Conservation (phyloP, 2,113 vertebrate genomes). For the Himantopus leucocephalus region DNA sequence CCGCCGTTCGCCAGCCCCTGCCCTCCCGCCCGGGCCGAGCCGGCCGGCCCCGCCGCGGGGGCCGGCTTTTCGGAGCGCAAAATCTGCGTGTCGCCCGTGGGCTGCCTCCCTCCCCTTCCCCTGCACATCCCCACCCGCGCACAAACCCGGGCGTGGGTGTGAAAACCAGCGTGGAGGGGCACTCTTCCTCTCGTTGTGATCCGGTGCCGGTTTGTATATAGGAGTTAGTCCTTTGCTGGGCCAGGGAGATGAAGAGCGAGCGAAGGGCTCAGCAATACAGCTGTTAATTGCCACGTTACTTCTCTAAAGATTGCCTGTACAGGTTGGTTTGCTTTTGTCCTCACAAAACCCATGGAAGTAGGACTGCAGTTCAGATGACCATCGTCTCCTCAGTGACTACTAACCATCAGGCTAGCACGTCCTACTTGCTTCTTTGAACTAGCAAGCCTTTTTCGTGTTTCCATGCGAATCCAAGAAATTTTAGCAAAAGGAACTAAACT, state of each 20-base stretch:
- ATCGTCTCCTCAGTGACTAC: accelerated
- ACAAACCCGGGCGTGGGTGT: accelerated
- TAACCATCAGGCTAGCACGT: accelerated
- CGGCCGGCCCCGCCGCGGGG: neutral
- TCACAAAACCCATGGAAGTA: neutral
- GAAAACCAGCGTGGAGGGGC: accelerated
- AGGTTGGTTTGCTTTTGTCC: neutral
- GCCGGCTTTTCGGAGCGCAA: neutral
- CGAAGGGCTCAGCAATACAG: neutral
- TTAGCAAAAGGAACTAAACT: neutral
- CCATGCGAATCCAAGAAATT: neutral
- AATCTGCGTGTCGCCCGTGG: accelerated
- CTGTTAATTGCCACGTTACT: accelerated
- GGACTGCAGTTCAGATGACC: neutral
- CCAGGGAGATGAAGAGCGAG: too few relatives aligned
- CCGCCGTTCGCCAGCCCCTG: neutral
- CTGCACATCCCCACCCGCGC: neutral
- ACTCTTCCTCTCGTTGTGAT: accelerated
- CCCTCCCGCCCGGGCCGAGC: neutral
- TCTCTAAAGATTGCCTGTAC: accelerated
- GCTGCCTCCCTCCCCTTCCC: too few relatives aligned
- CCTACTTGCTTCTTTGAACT: neutral
- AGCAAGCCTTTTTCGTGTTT: neutral
- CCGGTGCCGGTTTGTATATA: accelerated
- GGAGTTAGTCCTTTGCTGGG: neutral